Evolutionary conservation across 2,113 vertebrate species (phyloP), one percentile per base, ranked within the genome.

Genomic region (Trochalopteron elliotii): DNA sequence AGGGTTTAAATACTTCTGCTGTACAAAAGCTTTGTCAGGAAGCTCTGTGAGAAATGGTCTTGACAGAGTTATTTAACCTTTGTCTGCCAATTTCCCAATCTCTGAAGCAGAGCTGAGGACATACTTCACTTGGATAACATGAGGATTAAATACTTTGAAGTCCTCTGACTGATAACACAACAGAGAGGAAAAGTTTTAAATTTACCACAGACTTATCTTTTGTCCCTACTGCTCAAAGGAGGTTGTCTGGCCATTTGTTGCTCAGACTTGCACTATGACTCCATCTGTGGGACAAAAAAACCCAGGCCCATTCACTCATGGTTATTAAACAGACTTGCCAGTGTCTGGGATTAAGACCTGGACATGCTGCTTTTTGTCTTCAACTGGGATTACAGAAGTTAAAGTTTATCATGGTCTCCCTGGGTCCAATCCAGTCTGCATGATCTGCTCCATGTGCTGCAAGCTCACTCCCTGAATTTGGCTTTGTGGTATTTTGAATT

Each of bases 131-230:
- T 25, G 35, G 49, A 44, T 55, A 89, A 79, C 61, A 17, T 2
- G 21, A 89, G 37, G 59, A 55, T 90, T 53, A 89, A 91, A 79
- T 35, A 85, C 84, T 89, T 87, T 30, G n/a, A 96, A 93, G 70
- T 78, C 55, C 57, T 93, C 85, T 84, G 45, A 74, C 35, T 75
- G 76, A 42, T 69, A 94, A 67, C 14, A 40, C 23, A 31, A 53
- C 23, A 89, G 74, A 95, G 6, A 81, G 21, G 31, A 81, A 93
- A 89, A 78, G 56, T 57, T 59, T 90, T 30, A 88, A 68, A 92
- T 93, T 79, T 92, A 87, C 65, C 83, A 90, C 64, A 55, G 60
- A 52, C 37, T 47, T 93, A 53, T 76, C 76, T 89, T 89, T 78
- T 63, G 45, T 55, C 35, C 69, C 60, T 53, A 65, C 61, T 76